Evolutionary conservation across 1,140 invertebrate species (phyloP), one percentile per base, ranked within the genome.

Genomic region (Berghia stephanieae): DNA sequence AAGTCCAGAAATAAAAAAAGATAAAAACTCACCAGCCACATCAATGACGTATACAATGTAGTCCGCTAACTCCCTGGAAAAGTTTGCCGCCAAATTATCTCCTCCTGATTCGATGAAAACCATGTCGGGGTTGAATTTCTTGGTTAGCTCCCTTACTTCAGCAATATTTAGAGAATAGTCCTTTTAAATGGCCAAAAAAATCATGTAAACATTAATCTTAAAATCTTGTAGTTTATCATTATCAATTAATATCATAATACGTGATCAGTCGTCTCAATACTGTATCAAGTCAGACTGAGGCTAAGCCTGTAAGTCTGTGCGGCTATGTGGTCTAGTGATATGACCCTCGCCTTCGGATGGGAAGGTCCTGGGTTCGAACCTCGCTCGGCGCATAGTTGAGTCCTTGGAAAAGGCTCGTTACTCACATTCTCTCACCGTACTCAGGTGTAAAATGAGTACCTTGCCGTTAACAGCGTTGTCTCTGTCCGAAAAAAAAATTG

Each of bases 31-130:
- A 86, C 87, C 88, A 67, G 87, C 83, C 27, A 89, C 88, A 80
- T 89, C 88, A 52, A 90, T 89, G 49, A 89, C 86, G 75, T 89
- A 90, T 38, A 90, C 88, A 44, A 89, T 89, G 75, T 87, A 89
- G 82, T 90, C 89, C 13, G 88, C 88, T 8, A 90, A 79, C 63
- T 90, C 89, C 73, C 87, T 78, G 77, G 88, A 88, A 73, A 88
- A 90, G 77, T 89, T 89, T 13, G 89, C 88, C 27, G 88, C 88
- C 21, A 90, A 74, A 76, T 89, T 89, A 80, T 90, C 89, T 55
- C 89, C 89, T 10, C 88, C 88, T 66, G 88, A 89, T 81, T 90
- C 89, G 5, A 90, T 82, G 57, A 90, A 81, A 16, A 89, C 81
- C 4, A 90, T 67, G 43, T 89, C 82, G n/a, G 88, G 88, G 1